phyloP scores from a whole-genome alignment of 2,888 invertebrate genomes.

The Hesperia comma region DNA sequence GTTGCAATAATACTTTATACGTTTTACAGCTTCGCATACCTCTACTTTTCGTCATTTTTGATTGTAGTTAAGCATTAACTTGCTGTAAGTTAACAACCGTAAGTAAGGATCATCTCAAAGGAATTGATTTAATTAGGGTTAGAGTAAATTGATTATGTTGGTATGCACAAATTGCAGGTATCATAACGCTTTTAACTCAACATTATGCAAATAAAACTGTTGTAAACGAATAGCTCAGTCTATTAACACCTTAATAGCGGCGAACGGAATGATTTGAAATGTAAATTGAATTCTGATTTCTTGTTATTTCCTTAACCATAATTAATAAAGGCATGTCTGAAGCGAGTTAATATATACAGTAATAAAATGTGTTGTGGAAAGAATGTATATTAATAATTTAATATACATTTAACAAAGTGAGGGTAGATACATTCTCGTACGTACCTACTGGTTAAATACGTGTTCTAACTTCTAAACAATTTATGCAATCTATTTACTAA shows the following conservation, averaged over 20 bases:
- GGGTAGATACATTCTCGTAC: no score
- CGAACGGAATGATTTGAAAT: conserved; percentile 28
- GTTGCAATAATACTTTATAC: background rate
- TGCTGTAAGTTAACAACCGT: background rate
- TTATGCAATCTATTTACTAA: no score
- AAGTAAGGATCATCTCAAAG: background rate
- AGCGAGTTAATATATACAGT: conserved; percentile 20
- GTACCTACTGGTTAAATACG: no score
- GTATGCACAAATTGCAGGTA: conserved; percentile 12
- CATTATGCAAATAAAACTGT: conserved; percentile 32
- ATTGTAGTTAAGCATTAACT: no score
- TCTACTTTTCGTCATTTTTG: no score
- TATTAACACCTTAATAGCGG: conserved; percentile 37
- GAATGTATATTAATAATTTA: background rate
- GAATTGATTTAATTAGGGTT: background rate
- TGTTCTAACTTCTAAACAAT: no score
- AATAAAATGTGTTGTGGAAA: background rate
- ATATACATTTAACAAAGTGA: no score
- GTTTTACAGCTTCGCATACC: no score
- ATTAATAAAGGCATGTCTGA: conserved; percentile 29
- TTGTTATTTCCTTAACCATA: conserved; percentile 31
- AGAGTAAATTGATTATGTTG: background rate
- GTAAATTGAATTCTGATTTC: conserved; percentile 35
- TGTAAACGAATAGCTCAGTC: conserved; percentile 26
- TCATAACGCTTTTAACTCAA: conserved; percentile 17